Evolutionary conservation across 2,113 vertebrate species (phyloP).

Genomic region (Ptilonorhynchus violaceus): DNA sequence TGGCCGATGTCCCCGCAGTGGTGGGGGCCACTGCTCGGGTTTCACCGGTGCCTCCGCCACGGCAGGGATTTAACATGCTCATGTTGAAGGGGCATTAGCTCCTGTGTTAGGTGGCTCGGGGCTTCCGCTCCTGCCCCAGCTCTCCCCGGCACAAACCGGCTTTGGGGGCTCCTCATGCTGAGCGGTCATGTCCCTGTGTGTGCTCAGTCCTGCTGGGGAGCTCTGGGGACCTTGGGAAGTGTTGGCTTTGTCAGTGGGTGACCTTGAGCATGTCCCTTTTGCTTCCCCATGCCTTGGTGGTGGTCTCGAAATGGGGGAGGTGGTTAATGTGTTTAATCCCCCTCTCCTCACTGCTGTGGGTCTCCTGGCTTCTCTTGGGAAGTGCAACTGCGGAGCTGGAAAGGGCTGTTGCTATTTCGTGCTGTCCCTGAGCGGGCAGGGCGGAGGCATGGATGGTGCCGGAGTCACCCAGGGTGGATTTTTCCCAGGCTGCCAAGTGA

Average conservation of each 20-base stretch:
- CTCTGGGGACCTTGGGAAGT: background rate
- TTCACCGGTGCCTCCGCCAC: background rate
- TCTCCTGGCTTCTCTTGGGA: background rate
- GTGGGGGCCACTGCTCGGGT: background rate
- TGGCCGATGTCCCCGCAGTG: background rate
- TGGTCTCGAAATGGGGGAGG: background rate
- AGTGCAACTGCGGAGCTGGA: background rate
- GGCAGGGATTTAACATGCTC: background rate
- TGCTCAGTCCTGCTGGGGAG: background rate
- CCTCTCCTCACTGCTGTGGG: background rate
- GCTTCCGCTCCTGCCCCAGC: background rate
- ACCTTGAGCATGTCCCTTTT: slow-evolving; percentile 30
- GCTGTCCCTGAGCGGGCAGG: background rate
- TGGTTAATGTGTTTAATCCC: background rate
- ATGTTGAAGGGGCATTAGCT: background rate
- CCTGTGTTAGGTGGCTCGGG: fast-evolving
- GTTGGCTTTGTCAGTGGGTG: background rate
- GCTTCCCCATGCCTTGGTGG: background rate
- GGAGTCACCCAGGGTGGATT: background rate
- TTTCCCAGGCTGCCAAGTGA: slow-evolving; percentile 46
- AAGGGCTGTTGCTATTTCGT: background rate
- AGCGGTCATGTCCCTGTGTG: background rate
- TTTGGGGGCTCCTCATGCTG: background rate
- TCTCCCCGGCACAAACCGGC: background rate
- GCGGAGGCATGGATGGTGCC: background rate